Base-by-base conservation (phyloP, 2,113 vertebrate genomes). In the Aplodontia rufa region DNA sequence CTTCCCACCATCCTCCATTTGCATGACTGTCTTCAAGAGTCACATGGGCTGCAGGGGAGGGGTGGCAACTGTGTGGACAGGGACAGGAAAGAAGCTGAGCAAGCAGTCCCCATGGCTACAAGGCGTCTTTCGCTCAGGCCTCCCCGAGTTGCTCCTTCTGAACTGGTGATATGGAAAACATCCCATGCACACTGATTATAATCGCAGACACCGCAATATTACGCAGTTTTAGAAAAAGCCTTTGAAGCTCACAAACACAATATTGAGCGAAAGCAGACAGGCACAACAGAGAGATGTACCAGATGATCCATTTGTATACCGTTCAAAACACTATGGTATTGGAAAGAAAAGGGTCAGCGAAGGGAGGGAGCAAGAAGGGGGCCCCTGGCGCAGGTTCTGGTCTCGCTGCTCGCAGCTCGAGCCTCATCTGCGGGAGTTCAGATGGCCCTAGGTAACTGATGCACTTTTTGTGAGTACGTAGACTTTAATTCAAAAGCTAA, bases 201-300 rank as follows among this genome's bases (percentile, higher is more conserved):
- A 94, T 91, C 94, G 94, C 68, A 95, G 94, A 89, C 58, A 82
- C 92, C 37, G n/a, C 47, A 85, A 78, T 66, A 78, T 91, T 82
- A 53, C 78, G 87, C 62, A 53, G 81, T 94, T 83, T 80, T 2
- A 0, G 37, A 83, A 84, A 87, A 90, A 35, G 40, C 90, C 85
- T 96, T 95, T 51, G 42, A 91, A 78, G 94, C 53, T 89, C 64
- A 89, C 62, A 74, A 95, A 75, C 60, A 90, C 35, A 96, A 94
- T 82, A 89, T 81, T 76, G 82, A 82, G 62, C n/a, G 32, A 88
- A 96, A 93, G 78, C 62, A 93, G 81, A 62, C 47, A 87, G 51
- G 81, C 82, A 95, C 76, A 95, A 97, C 95, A 68, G 84, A 89
- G 42, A 49, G 37, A 53, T 28, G 74, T 71, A 76, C 84, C 92